A percentile compares a stretch with the other conserved stretches of the same genome.
Conservation (phyloP, 2,797 vertebrate species). For the Propithecus deckenii region DNA sequence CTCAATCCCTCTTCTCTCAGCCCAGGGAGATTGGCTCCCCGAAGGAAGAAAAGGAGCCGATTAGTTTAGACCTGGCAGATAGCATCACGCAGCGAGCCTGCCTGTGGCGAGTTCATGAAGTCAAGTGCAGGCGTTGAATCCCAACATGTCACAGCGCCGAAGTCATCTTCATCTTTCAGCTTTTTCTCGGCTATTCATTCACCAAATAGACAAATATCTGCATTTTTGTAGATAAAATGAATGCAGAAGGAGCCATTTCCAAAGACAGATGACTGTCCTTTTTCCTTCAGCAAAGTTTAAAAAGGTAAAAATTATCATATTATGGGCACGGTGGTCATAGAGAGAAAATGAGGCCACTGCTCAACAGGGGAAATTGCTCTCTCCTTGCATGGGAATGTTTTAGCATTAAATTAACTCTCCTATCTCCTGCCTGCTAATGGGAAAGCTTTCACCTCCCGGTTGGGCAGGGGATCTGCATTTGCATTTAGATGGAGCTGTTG, state of each 20-base stretch:
- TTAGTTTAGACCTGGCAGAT: background rate
- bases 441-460: constrained; percentile 82
- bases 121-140: constrained; percentile 58
- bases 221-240: constrained; percentile 69
- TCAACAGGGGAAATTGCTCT: constrained; percentile 79
- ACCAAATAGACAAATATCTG: constrained; percentile 63
- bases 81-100: background rate
- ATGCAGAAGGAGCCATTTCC: constrained; percentile 74
- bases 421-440: constrained; percentile 85
- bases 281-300: constrained; percentile 79
- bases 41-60: background rate
- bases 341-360: constrained; percentile 83
- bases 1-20: background rate
- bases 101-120: constrained; percentile 54
- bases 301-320: constrained; percentile 85
- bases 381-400: constrained; percentile 83
- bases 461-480: constrained; percentile 84
- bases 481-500: constrained; percentile 89
- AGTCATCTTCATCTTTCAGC: constrained; percentile 64
- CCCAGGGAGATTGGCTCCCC: background rate
- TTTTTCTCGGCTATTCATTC: constrained; percentile 58
- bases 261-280: constrained; percentile 74
- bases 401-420: constrained; percentile 86
- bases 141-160: background rate
- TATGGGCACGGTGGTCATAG: constrained; percentile 81